Evolutionary conservation across 2,113 vertebrate species (phyloP).

Genomic region (Daphoenositta chrysoptera): DNA sequence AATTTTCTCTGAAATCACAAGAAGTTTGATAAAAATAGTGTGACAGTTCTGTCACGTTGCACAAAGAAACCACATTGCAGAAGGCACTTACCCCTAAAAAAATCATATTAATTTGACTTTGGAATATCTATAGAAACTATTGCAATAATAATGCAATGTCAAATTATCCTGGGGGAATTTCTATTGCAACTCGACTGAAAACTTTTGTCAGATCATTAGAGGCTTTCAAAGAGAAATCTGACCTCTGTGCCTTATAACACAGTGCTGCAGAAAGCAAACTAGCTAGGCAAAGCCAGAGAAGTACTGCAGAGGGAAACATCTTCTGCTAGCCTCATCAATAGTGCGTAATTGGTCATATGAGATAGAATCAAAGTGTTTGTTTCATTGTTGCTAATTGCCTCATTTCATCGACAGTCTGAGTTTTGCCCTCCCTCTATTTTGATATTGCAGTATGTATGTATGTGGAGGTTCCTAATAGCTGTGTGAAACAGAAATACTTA

Average conservation of each 20-base stretch:
- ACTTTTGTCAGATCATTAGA: constrained; percentile 40
- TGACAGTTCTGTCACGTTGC: background rate
- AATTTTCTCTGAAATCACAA: background rate
- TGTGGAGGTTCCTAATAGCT: background rate
- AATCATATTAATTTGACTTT: constrained; percentile 34
- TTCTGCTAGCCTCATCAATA: background rate
- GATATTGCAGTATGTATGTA: background rate
- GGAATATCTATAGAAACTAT: constrained; percentile 20
- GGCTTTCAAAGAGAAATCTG: constrained; percentile 16
- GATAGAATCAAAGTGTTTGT: background rate
- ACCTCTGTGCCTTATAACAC: background rate
- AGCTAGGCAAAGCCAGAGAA: background rate
- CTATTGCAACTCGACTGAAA: constrained; percentile 5
- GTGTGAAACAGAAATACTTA: background rate
- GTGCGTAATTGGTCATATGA: background rate
- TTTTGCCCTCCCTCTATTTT: background rate
- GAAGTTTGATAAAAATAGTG: background rate
- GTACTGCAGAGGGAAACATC: background rate
- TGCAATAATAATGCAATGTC: constrained; percentile 42
- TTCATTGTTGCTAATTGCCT: background rate
- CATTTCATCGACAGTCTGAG: background rate
- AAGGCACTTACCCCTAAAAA: background rate
- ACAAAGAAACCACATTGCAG: background rate
- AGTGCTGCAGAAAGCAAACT: background rate
- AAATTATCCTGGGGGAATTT: constrained; percentile 37